Evolutionary conservation across 2,113 vertebrate genomes (phyloP), one percentile per base, ranked within the genome.

Genomic region (Zosterops borbonicus): DNA sequence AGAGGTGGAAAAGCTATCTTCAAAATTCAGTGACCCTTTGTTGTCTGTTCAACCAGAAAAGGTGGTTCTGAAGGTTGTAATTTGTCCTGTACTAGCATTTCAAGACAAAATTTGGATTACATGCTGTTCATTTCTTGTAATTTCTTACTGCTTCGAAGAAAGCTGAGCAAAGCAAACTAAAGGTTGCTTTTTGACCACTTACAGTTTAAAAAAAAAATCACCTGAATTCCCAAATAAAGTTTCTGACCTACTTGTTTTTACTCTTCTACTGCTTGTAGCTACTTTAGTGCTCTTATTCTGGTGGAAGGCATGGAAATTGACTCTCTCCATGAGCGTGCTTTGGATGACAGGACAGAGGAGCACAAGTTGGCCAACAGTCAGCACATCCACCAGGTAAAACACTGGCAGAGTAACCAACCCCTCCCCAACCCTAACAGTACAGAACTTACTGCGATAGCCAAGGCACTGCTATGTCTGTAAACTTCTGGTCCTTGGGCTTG

Each of bases 231-330:
- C 41, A 52, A 47, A 6, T 33, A 25, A 62, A 42, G 12, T 55
- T 81, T 82, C 25, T 89, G 31, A 90, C 25, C 19, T 70, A 8
- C 23, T 88, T 71, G 10, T 25, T 76, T 77, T 52, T 44, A 13
- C 62, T 69, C 5, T 58, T 77, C 56, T 67, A 4, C 55, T 96
- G 23, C 63, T 44, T 95, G 41, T 92, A 99, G 99, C n/a, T 99
- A 99, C 96, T 98, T 99, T 37, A 99, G 99, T 88, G 98, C 98
- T 85, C 98, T 99, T 44, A 99, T 99, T 95, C 97, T 99, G 78
- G 98, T 99, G 52, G 99, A 99, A 90, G 99, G 99, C 87, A 99
- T 99, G 98, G 99, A 99, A 95, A 98, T 99, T 5, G 99, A 99
- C 83, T 99, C 99, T 78, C 97, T 99, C 62, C 99, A 99, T 52